Conservation (phyloP, 2,113 vertebrate species). For the Mobula hypostoma region DNA sequence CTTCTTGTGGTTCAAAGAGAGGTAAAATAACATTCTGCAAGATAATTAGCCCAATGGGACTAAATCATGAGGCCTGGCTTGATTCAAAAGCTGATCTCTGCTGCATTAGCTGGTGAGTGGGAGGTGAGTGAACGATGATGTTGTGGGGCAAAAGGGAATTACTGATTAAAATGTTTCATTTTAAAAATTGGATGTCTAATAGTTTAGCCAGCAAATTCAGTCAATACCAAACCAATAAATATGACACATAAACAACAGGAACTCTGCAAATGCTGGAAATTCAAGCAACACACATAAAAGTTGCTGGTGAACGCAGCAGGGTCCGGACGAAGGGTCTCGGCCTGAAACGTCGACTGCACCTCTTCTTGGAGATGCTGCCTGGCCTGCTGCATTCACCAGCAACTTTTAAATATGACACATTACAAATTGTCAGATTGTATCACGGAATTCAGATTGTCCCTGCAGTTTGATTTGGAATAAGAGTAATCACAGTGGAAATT, state of each 20-base stretch:
- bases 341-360: too few relatives aligned
- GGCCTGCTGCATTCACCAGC: too few relatives aligned
- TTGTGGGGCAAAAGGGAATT: constrained; percentile 22
- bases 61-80: not conserved
- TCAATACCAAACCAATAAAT: not conserved
- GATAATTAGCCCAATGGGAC: constrained; percentile 29
- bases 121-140: constrained; percentile 11
- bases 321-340: too few relatives aligned
- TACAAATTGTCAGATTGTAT: not conserved
- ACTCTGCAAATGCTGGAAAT: too few relatives aligned
- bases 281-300: too few relatives aligned
- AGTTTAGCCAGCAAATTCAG: not conserved
- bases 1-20: constrained; percentile 19
- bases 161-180: not conserved
- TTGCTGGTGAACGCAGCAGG: too few relatives aligned
- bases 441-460: not conserved
- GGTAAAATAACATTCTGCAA: not conserved
- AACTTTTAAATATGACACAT: not conserved
- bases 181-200: not conserved
- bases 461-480: not conserved
- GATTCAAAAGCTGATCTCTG: constrained; percentile 16
- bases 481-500: not conserved
- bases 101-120: constrained; percentile 21
- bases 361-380: too few relatives aligned
- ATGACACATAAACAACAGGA: not conserved